These are phyloP conservation scores for Columba janthina DNA, from an alignment of 2,113 vertebrate genomes.

Conservation along the genomic window DNA sequence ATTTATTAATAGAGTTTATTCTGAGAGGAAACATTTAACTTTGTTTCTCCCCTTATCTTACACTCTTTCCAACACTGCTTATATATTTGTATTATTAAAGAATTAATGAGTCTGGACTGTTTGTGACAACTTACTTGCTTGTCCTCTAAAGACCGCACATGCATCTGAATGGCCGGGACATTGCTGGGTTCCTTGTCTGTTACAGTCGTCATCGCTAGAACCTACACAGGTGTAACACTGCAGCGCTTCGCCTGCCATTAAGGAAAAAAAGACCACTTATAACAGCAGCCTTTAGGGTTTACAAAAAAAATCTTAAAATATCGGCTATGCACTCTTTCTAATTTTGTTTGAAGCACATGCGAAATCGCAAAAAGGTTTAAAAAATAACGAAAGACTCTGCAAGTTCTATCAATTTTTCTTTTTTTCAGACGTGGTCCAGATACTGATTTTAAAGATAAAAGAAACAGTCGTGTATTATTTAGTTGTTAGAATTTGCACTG, in stretches of 20 bases:
- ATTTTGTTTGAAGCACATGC: accelerated
- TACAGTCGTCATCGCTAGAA: conserved; percentile 87
- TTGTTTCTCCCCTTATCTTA: background rate
- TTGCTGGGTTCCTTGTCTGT: conserved; percentile 83
- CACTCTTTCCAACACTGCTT: background rate
- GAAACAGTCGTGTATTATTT: background rate
- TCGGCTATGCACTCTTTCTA: background rate
- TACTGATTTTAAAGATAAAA: background rate
- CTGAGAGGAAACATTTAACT: background rate
- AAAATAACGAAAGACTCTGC: background rate
- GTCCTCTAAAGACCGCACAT: conserved; percentile 83
- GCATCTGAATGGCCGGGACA: conserved; percentile 87
- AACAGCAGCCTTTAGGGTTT: background rate
- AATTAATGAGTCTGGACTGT: accelerated
- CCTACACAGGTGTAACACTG: conserved; percentile 88
- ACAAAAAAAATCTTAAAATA: background rate
- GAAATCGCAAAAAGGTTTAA: background rate
- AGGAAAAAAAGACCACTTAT: background rate
- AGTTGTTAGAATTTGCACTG: background rate
- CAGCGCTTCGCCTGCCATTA: conserved; percentile 78
- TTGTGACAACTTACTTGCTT: conserved; percentile 81
- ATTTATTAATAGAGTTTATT: background rate
- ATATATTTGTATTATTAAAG: background rate
- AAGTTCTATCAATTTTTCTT: background rate
- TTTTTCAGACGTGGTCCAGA: background rate